Evolutionary conservation across 2,888 invertebrate species (phyloP).

Genomic region (Antheraea yamamai): DNA sequence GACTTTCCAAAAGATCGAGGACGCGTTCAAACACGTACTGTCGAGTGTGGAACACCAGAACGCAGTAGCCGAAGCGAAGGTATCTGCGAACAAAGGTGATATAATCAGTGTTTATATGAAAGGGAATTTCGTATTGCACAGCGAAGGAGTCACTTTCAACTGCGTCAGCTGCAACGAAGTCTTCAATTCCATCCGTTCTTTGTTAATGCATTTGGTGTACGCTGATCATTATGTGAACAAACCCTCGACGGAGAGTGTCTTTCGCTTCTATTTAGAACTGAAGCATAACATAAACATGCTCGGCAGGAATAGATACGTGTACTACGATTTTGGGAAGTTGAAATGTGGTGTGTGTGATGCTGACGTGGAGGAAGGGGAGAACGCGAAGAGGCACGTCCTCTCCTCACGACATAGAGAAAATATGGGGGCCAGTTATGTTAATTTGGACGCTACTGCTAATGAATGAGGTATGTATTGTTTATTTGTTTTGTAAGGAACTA

Average conservation of each 20-base stretch:
- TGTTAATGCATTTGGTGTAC: conserved; percentile 66
- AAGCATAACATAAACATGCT: conserved; percentile 74
- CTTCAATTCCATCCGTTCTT: conserved; percentile 65
- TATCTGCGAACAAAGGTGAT: conserved; percentile 57
- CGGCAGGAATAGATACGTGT: conserved; percentile 68
- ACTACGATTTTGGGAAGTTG: conserved; percentile 67
- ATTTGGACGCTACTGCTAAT: conserved; percentile 58
- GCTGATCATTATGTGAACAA: conserved; percentile 65
- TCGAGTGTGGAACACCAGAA: conserved; percentile 63
- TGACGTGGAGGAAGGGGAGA: conserved; percentile 65
- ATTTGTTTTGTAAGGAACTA: neutral
- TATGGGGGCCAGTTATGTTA: conserved; percentile 76
- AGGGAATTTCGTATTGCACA: conserved; percentile 66
- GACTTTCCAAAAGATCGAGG: conserved; percentile 47
- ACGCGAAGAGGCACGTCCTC: conserved; percentile 71
- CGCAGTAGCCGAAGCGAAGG: conserved; percentile 49
- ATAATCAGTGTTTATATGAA: conserved; percentile 74
- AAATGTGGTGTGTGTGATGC: conserved; percentile 71
- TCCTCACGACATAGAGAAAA: conserved; percentile 69
- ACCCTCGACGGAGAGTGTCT: conserved; percentile 63
- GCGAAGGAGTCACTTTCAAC: conserved; percentile 61
- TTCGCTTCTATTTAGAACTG: conserved; percentile 72
- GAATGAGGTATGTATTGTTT: conserved; percentile 59
- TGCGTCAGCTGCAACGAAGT: conserved; percentile 61
- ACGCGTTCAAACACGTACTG: conserved; percentile 59